Evolutionary conservation across 2,888 invertebrate species (phyloP), one percentile per base, ranked within the genome.

Genomic region (Linnaemya tessellans): DNA sequence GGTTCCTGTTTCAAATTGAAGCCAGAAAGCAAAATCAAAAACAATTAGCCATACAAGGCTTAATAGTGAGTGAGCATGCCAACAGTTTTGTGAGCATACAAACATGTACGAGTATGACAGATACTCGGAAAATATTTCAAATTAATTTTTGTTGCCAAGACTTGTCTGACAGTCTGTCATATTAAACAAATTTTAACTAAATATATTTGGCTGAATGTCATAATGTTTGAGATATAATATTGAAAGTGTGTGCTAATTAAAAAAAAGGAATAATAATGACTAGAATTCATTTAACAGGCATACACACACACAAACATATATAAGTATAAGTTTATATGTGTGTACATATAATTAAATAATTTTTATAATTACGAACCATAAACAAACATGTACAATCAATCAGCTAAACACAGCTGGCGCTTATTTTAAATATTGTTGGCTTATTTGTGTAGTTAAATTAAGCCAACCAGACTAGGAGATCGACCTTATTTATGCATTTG

Each of bases 361-460:
- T 64, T 38, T 51, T 41, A 60, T 60, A 46, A 78, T 49, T 51
- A 54, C 10, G 49, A 38, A 25, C 15, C 49, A 25, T 38, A 22
- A 41, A 49, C 35, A 35, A 35, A 58, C 35, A 58, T n/a, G 13
- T 3, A 20, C 22, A 46, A 60, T 20, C 56, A 70, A 70, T 56
- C 38, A 74, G 51, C 38, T 51, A 41, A 80, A 56, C 11, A 60
- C 85, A 82, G 82, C 68, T 82, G 83, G 82, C 80, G 85, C 80
- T 83, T 71, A 70, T 58, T 81, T 83, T 54, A 10, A 80, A 68
- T 56, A 49, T 25, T 75, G 2, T 74, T 58, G n/a, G 18, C 18
- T 58, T n/a, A 51, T 70, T 68, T 68, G 51, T 54, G 13, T 8
- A 46, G 13, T 54, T n/a, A 38, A 49, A 25, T 58, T 25, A 43